phyloP scores from a whole-genome alignment of 2,113 vertebrate species.

The Hassar affinis region DNA sequence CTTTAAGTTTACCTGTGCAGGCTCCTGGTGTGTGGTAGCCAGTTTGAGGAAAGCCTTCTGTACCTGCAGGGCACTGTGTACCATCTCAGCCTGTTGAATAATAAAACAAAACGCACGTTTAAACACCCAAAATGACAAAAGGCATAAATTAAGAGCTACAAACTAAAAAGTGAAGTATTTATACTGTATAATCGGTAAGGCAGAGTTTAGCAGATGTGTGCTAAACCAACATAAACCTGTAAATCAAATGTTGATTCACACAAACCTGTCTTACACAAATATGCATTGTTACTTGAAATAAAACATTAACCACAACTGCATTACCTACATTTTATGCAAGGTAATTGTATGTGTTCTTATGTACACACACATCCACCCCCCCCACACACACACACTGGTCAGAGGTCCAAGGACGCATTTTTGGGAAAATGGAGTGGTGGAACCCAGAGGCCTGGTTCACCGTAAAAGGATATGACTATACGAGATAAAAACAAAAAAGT shows the following conservation, averaged over 20 bases:
- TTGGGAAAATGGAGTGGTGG: conserved; percentile 60
- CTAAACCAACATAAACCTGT: conserved; percentile 14
- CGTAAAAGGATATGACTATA: conserved; percentile 68
- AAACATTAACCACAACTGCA: conserved; percentile 9
- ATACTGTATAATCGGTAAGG: not conserved
- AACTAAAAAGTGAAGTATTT: not conserved
- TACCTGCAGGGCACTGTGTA: conserved; percentile 84
- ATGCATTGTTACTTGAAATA: not conserved
- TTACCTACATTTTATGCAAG: not conserved
- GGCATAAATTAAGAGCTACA: not conserved
- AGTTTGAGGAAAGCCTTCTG: conserved; percentile 85
- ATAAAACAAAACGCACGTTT: conserved; percentile 30
- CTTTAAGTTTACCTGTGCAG: conserved; percentile 81
- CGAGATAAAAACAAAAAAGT: conserved; percentile 57
- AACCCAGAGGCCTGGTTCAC: conserved; percentile 64
- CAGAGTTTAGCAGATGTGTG: not conserved
- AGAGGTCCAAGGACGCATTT: conserved; percentile 55
- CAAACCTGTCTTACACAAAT: not conserved
- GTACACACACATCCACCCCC: not conserved
- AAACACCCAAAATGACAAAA: not conserved
- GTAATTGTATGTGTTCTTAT: not conserved
- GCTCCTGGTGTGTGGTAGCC: conserved; percentile 84
- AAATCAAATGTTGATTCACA: conserved; percentile 17
- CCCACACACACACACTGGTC: conserved; percentile 7
- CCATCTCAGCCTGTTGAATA: conserved; percentile 86